Conservation (phyloP, 2,888 invertebrate genomes). For the Microplitis manilae region DNA sequence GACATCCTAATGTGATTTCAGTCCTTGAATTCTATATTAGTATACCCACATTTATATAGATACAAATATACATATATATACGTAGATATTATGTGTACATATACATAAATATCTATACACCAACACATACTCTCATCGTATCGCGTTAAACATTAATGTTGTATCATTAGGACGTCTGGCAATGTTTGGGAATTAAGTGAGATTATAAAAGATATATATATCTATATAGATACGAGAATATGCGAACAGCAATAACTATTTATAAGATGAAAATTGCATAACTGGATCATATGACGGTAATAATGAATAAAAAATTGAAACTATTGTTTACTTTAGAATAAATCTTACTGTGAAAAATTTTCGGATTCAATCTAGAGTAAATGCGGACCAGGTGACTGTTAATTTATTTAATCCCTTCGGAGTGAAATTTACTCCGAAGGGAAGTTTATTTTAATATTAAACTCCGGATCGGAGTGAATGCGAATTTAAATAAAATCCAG, state of each 20-base stretch:
- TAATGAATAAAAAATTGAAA: too few relatives aligned
- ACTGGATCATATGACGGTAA: neutral
- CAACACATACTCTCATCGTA: neutral
- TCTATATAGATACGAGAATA: neutral
- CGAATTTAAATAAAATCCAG: too few relatives aligned
- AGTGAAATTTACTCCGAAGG: too few relatives aligned
- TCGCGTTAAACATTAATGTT: neutral
- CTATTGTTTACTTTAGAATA: too few relatives aligned
- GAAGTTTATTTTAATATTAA: too few relatives aligned
- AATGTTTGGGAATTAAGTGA: neutral
- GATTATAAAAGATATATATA: neutral
- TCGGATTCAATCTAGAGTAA: too few relatives aligned
- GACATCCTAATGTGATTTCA: constrained; percentile 35
- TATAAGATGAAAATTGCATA: neutral
- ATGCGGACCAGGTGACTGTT: too few relatives aligned
- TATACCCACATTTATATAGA: neutral
- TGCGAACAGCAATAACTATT: neutral
- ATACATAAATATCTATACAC: neutral
- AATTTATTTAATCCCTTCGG: too few relatives aligned
- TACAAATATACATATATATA: neutral
- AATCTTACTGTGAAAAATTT: too few relatives aligned
- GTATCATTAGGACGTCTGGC: neutral
- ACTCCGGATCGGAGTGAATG: too few relatives aligned
- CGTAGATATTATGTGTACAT: neutral
- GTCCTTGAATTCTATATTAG: constrained; percentile 19